Evolutionary conservation across 2,113 vertebrate species (phyloP), one percentile per base, ranked within the genome.

Genomic region (Cynocephalus volans): DNA sequence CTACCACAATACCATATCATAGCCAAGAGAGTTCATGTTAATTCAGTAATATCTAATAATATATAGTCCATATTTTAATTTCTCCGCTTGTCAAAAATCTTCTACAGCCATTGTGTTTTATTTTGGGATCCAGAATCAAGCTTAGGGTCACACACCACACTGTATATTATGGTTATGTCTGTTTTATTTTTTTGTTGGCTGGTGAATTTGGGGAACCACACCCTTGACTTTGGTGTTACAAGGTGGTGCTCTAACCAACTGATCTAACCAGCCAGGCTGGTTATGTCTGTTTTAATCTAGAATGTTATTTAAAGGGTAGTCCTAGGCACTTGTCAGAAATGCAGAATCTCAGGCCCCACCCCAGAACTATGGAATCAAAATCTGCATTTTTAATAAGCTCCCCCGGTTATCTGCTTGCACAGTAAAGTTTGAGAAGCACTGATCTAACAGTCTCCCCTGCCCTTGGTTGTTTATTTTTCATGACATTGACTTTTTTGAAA

Each of bases 291-390:
- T 73, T 91, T 72, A 41, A 72, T 33, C 67, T 76, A 90, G 54
- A 76, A 45, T 3, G 8, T 82, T 79, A 4, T 76, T 72, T 83
- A 75, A 84, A 76, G 28, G 6, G 15, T 41, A 21, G 28, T 50
- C 41, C 87, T 90, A 13, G n/a, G 41, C 62, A 26, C 5, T 80
- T 28, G 13, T 79, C 70, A 91, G 67, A 94, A 96, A 93, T 58
- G 21, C 75, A 89, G 52, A 82, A 26, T 69, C 56, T 56, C 21
- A 54, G 41, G 48, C 19, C 19, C 62, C 48, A 67, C 2, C 33
- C 70, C 77, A 82, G n/a, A 91, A 21, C 28, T 23, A 72, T 6
- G 70, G 8, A 72, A 50, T 94, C 41, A 45, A 82, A 93, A 31
- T 54, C 13, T 93, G 15, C 28, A 69, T 67, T 89, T 89, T 89